Base-by-base conservation (phyloP, 2,797 vertebrate species). In the Strix occidentalis region DNA sequence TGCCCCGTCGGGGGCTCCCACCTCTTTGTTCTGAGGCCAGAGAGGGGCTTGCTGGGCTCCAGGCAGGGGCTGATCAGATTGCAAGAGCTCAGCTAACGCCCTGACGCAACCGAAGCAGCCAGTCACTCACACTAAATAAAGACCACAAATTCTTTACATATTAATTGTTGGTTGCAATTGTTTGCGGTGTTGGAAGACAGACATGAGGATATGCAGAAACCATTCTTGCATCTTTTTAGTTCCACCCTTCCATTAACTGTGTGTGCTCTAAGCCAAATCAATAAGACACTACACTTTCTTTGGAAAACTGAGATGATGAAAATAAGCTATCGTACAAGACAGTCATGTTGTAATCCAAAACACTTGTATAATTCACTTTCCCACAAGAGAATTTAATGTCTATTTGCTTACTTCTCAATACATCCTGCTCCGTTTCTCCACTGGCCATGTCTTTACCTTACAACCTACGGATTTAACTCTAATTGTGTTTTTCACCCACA, bases 161-260 rank as follows among this genome's bases (percentile, higher is more conserved):
- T 79, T 95, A 93, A 97, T 97, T 96, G 92, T 35, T 81, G 82
- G 82, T 90, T 95, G 64, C 89, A 72, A 97, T 96, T 94, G 89
- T 95, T 96, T 6, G 4, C 6, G 1, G 93, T 15, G 93, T 78
- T 76, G 84, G 94, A 81, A 96, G 92, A 56, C 72, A 53, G 88
- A 80, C 26, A 15, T 86, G 95, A 96, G 79, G 96, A 75, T 15
- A 95, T 70, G 93, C 94, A 84, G 89, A 93, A 94, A 96, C 45
- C 84, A 83, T 81, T 81, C 87, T 84, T 70, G 89, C 93, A 88
- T 79, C 69, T 46, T 68, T 63, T 72, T 43, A 77, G 69, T 63
- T 86, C 81, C 88, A 35, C 81, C 81, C 96, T 76, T 60, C 54
- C 66, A 57, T 41, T 89, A 94, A 68, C 4, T 45, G 72, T 31